Base-by-base conservation (phyloP, 2,113 vertebrate species). In the Albula glossodonta region DNA sequence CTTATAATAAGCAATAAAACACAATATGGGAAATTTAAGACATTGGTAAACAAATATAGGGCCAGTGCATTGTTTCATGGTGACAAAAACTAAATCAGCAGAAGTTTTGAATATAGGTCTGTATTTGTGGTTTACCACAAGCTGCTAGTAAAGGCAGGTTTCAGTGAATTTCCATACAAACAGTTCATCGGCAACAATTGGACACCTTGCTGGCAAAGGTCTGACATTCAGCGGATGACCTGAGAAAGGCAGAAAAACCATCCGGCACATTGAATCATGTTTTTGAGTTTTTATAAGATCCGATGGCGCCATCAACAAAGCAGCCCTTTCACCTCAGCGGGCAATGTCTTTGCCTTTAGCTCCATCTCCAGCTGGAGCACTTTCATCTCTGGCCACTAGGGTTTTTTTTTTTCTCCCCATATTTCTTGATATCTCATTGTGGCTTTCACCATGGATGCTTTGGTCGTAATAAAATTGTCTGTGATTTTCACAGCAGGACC, bases 301-400 rank as follows among this genome's bases (percentile, higher is more conserved):
- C 57, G 3, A 60, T 60, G 57, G 0, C 22, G 17, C 60, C 60
- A 66, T 22, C 4, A 66, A 66, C 60, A 22, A 66, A 66, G 60
- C 60, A 66, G 60, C 60, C 22, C 6, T 19, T 22, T 5, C 7
- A 22, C 60, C 22, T 66, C 17, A 41, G 31, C 31, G 31, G 31
- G 31, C 31, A 41, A 41, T 41, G 31, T 41, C 31, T 41, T 41
- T 22, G 7, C 70, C 70, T 25, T 63, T 31, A 9, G 25, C 25
- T 74, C 31, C 31, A 41, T 41, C 31, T 74, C 70, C 70, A 25
- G 25, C 70, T 74, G 70, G 22, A 5, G 7, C 25, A 31, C 5
- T 74, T 74, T 74, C n/a, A 74, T 74, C 22, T 74, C 70, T 31
- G n/a, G 70, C n/a, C 70, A 74, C 70, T 31, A 74, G n/a, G 70